A percentile compares a stretch with the other conserved stretches of the same genome.
Evolutionary conservation across 30 jellyfish, hydroid and myxozoan species (phyloP).

Genomic region (Aurelia aurita): DNA sequence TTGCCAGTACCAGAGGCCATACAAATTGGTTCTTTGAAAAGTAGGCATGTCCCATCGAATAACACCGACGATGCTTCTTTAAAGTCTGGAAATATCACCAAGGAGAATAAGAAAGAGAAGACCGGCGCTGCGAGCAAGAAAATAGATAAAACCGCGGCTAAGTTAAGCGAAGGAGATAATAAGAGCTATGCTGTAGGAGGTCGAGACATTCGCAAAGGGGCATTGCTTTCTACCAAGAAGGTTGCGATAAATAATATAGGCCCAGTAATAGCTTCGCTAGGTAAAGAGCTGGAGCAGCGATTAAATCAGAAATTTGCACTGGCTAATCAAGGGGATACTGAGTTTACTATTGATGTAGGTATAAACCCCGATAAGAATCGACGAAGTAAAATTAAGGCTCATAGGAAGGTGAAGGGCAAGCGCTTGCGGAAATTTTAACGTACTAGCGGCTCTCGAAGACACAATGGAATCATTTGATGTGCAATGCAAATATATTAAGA

Average conservation of each 20-base stretch:
- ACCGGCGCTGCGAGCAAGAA: not conserved
- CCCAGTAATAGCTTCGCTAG: constrained; percentile 21
- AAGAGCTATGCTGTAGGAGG: not conserved
- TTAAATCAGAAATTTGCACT: not conserved
- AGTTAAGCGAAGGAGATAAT: too few relatives aligned
- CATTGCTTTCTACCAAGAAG: constrained; percentile 1
- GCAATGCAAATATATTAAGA: too few relatives aligned
- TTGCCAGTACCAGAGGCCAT: constrained; percentile 41
- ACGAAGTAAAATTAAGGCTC: not conserved
- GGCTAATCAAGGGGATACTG: constrained; percentile 6
- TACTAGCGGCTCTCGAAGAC: too few relatives aligned
- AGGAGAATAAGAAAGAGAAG: not conserved
- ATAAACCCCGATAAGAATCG: constrained; percentile 5
- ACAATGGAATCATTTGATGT: too few relatives aligned
- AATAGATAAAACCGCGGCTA: too few relatives aligned
- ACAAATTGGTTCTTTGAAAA: constrained; percentile 18
- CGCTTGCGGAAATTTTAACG: too few relatives aligned
- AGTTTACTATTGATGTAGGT: constrained; percentile 8
- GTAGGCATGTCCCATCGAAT: not conserved
- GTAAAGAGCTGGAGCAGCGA: constrained; percentile 8
- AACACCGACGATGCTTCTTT: too few relatives aligned
- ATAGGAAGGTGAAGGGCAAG: not conserved
- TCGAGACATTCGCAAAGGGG: not conserved
- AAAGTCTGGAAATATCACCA: too few relatives aligned
- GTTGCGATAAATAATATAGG: constrained; percentile 1